These are phyloP conservation scores for Rhimphoctona megacephalus DNA, from an alignment of 2,888 invertebrate genomes.

Conservation along the genomic window DNA sequence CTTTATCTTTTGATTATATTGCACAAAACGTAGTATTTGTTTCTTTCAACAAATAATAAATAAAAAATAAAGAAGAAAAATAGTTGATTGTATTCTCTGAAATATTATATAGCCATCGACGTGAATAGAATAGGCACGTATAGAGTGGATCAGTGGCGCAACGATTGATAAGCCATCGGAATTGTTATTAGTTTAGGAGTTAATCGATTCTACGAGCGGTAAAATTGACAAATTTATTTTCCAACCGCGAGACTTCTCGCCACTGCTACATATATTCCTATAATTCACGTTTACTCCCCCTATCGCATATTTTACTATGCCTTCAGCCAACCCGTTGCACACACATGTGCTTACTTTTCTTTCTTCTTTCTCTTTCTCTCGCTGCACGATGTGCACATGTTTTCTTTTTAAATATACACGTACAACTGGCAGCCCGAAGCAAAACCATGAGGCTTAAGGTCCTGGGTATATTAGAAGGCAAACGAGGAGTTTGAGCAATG, in stretches of 20 bases:
- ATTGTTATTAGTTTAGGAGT: constrained; percentile 52
- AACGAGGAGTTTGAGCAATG: constrained; percentile 67
- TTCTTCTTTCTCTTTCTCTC: constrained; percentile 28
- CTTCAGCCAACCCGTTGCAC: constrained; percentile 26
- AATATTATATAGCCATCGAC: background rate
- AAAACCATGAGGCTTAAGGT: constrained; percentile 31
- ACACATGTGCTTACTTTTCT: constrained; percentile 20
- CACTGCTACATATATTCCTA: constrained; percentile 39
- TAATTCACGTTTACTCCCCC: constrained; percentile 54
- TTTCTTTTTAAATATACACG: constrained; percentile 43
- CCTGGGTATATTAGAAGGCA: constrained; percentile 61
- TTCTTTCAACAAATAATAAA: background rate
- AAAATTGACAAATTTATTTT: constrained; percentile 66
- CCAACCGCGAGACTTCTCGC: constrained; percentile 23
- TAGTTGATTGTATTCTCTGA: background rate
- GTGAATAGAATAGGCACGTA: background rate
- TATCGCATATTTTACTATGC: constrained; percentile 11
- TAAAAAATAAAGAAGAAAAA: background rate
- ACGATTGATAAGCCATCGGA: constrained; percentile 51
- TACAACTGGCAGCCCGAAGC: constrained; percentile 28
- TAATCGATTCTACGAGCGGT: constrained; percentile 54
- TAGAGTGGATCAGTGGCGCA: constrained; percentile 13
- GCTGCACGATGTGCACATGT: constrained; percentile 28
- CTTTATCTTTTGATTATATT: background rate
- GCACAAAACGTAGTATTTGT: background rate